phyloP scores from a whole-genome alignment of 2,888 invertebrate genomes.

The Ectropis crepuscularia region DNA sequence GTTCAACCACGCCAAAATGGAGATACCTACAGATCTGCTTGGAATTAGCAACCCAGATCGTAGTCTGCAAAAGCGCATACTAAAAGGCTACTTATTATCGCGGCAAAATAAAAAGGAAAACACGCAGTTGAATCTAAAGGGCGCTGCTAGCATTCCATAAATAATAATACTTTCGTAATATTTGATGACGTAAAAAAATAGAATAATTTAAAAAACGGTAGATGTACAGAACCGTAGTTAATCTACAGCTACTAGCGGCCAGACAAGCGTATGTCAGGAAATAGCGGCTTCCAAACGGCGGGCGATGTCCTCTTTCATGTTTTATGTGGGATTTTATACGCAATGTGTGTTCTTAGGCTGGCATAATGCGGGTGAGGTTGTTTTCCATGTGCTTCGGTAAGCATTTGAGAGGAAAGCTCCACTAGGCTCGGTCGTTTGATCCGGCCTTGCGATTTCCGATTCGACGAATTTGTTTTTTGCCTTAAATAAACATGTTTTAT shows the following conservation, averaged over 20 bases:
- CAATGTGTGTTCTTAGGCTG: slow-evolving; percentile 18
- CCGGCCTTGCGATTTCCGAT: background rate
- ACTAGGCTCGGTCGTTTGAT: background rate
- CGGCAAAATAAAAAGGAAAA: too few relatives aligned
- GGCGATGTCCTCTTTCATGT: slow-evolving; percentile 25
- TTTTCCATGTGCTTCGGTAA: slow-evolving; percentile 21
- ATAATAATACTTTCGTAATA: too few relatives aligned
- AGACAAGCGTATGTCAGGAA: slow-evolving; percentile 12
- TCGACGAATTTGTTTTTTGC: background rate
- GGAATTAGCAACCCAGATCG: too few relatives aligned
- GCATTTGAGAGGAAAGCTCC: background rate
- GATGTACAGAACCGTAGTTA: too few relatives aligned
- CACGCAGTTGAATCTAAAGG: too few relatives aligned
- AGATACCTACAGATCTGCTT: too few relatives aligned
- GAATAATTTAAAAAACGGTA: too few relatives aligned
- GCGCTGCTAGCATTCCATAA: too few relatives aligned
- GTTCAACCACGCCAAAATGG: too few relatives aligned
- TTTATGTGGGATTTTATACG: slow-evolving; percentile 29
- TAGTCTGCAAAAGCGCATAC: too few relatives aligned
- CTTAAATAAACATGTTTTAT: background rate
- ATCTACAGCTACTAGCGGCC: background rate
- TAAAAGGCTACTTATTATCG: too few relatives aligned
- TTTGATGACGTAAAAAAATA: too few relatives aligned
- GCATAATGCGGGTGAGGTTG: slow-evolving; percentile 15
- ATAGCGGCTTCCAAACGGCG: slow-evolving; percentile 14